These are phyloP conservation scores for Vanessa atalanta DNA, from an alignment of 1,140 invertebrate genomes.

Conservation along the genomic window DNA sequence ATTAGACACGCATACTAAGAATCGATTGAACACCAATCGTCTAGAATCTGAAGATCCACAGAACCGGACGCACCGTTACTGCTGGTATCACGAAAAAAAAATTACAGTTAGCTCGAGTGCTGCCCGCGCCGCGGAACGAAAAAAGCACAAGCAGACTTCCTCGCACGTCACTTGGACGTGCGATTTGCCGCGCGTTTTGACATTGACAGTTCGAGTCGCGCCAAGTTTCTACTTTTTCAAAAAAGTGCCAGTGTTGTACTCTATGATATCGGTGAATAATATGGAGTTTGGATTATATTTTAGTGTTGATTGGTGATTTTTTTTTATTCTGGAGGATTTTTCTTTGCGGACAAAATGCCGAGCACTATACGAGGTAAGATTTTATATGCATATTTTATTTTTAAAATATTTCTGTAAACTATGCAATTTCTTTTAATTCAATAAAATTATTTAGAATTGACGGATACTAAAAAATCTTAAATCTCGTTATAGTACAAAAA, in stretches of 20 bases:
- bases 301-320: constrained; percentile 53
- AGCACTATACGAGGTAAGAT: constrained; percentile 74
- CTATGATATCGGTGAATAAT: constrained; percentile 28
- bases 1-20: constrained; percentile 50
- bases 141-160: constrained; percentile 67
- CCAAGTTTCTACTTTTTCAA: constrained; percentile 25
- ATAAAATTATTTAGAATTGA: no score
- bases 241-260: constrained; percentile 45
- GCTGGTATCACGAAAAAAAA: constrained; percentile 71
- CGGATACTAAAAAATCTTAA: neutral
- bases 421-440: no score
- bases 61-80: constrained; percentile 71
- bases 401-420: constrained; percentile 2
- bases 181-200: constrained; percentile 60
- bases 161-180: constrained; percentile 69
- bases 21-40: constrained; percentile 42
- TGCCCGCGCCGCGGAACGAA: constrained; percentile 64
- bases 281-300: constrained; percentile 67
- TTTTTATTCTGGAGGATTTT: constrained; percentile 57
- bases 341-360: constrained; percentile 61
- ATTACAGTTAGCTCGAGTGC: constrained; percentile 68
- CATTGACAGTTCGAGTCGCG: constrained; percentile 63
- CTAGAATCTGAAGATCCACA: constrained; percentile 52
- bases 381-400: constrained; percentile 8
- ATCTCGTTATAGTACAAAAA: neutral